Percentiles rank a stretch among this genome's conserved stretches.
Conservation (phyloP, 2,113 vertebrate genomes). For the Gavia stellata region DNA sequence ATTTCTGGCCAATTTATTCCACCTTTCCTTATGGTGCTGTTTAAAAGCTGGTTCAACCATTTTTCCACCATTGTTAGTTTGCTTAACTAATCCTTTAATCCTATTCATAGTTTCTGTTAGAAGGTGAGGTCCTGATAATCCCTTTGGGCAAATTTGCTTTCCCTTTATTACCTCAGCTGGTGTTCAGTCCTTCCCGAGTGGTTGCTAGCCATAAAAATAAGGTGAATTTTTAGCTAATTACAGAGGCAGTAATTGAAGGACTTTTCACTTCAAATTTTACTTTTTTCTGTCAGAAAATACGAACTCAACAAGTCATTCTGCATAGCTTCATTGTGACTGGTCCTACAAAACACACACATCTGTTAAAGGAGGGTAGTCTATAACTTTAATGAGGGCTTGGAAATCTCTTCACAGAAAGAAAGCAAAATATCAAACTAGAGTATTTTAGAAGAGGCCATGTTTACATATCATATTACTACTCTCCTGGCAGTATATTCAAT, state of each 20-base stretch:
- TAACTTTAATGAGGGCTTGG: background rate
- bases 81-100: constrained; percentile 12
- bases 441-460: background rate
- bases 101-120: background rate
- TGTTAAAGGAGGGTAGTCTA: background rate
- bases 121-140: background rate
- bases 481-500: background rate
- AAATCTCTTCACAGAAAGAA: background rate
- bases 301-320: background rate
- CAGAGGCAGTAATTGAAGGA: background rate
- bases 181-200: background rate
- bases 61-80: background rate
- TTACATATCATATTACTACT: background rate
- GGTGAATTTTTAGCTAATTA: background rate
- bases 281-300: background rate
- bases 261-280: background rate
- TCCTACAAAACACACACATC: rapidly evolving
- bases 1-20: background rate
- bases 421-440: background rate
- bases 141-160: background rate
- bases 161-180: background rate
- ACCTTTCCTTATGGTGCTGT: background rate
- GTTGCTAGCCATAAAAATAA: background rate
- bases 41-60: background rate
- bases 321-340: background rate